Evolutionary conservation across 2,888 invertebrate species (phyloP).

Genomic region (Hololepta plana): DNA sequence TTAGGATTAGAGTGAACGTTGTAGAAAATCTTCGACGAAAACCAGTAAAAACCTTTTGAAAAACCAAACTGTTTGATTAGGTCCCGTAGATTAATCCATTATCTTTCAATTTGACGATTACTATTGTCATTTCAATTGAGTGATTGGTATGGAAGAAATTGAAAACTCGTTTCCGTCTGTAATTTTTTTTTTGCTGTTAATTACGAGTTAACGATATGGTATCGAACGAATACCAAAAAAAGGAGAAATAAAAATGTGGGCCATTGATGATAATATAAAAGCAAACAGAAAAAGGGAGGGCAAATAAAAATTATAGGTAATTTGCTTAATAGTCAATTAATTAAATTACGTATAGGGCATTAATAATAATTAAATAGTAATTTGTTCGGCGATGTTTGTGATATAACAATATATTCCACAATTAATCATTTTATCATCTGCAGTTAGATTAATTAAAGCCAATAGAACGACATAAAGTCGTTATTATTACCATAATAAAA

Average conservation of each 20-base stretch:
- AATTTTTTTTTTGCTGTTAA: too few species aligned
- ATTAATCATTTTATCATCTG: conserved; percentile 18
- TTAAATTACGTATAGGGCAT: conserved; percentile 21
- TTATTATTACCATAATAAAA: conserved; percentile 17
- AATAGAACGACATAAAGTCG: conserved; percentile 13
- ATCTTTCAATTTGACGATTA: too few species aligned
- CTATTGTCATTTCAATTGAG: too few species aligned
- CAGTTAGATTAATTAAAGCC: conserved; percentile 20
- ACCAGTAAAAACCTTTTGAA: too few species aligned
- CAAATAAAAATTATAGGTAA: conserved; percentile 14
- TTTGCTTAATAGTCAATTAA: conserved; percentile 23
- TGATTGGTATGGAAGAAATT: too few species aligned
- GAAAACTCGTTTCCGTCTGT: too few species aligned
- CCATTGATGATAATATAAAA: conserved; percentile 2
- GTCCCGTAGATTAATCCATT: too few species aligned
- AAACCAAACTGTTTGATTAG: too few species aligned
- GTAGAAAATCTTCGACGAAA: too few species aligned
- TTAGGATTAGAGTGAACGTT: too few species aligned
- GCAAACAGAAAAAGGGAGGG: conserved; percentile 2
- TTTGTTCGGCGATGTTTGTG: conserved; percentile 14
- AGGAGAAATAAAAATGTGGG: neutral
- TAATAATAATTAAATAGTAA: conserved; percentile 19
- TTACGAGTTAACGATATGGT: too few species aligned
- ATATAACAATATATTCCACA: conserved; percentile 12
- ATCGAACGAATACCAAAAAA: neutral